Base-by-base conservation (phyloP, 1,140 invertebrate species). In the Druon quercuslanigerum region DNA sequence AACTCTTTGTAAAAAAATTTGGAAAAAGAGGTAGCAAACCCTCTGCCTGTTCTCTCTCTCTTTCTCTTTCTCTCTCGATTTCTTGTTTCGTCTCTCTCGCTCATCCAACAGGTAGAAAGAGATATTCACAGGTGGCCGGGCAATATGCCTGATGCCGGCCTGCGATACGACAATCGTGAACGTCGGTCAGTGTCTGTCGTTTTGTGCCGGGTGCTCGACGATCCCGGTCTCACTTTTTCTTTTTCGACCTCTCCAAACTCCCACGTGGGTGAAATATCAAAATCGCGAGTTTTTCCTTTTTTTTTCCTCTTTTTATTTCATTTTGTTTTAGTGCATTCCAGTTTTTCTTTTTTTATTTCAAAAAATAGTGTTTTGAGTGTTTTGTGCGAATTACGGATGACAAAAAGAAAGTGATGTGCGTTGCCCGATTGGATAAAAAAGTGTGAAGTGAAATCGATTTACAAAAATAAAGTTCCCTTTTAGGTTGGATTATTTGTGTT, bases 91-190 rank as follows among this genome's bases (percentile, higher is more conserved):
- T 66, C 33, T 74, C 74, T 79, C 78, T 74, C 51, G 72, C 40
- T 20, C 33, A 73, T 33, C 79, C 85, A 83, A 88, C 86, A 87
- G 86, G 87, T 86, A 88, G 84, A 84, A 75, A 54, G 70, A 79
- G 75, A 74, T 85, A 87, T 80, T 83, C 86, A 88, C 85, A 88
- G 88, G 85, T 86, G 83, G 87, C 79, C 78, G 73, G 76, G 76
- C 83, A 83, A 87, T 87, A 87, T 87, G 84, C 83, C 76, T 81
- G 84, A 86, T 87, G 85, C 79, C 85, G 81, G 80, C 14, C 77
- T 76, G 82, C 79, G 81, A 86, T 82, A 82, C 78, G 80, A 85
- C 83, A 84, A 87, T 82, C 71, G 77, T 73, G 81, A 86, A 83
- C 76, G 76, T 80, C 78, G 82, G 83, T 81, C 87, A 87, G 87